phyloP scores from a whole-genome alignment of 2,797 vertebrate genomes.

The Sphenopsis melanotis region DNA sequence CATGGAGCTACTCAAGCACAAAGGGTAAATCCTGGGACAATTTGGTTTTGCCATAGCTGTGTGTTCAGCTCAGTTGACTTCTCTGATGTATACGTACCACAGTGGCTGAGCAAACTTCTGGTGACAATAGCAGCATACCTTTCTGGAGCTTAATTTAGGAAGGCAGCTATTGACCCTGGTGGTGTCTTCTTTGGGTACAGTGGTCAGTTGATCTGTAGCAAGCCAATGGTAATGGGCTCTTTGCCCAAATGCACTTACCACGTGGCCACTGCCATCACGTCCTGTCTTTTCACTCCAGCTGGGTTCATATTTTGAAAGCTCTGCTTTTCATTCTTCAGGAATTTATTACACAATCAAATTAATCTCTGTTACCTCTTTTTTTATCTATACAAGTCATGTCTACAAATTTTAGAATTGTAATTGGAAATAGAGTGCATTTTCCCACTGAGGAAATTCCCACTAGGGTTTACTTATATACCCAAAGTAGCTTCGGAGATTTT shows the following conservation, averaged over 20 bases:
- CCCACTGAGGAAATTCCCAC: background rate
- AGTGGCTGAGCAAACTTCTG: background rate
- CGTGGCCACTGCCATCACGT: accelerated
- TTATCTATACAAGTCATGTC: background rate
- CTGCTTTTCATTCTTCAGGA: background rate
- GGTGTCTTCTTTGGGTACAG: background rate
- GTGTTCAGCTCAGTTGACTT: background rate
- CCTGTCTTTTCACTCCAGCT: background rate
- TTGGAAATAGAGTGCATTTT: background rate
- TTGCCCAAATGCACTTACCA: accelerated
- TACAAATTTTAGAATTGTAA: background rate
- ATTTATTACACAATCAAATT: background rate
- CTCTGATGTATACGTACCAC: accelerated
- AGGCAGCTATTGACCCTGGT: background rate
- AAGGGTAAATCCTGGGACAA: background rate
- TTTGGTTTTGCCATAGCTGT: background rate
- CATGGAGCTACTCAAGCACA: accelerated
- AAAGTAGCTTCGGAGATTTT: background rate
- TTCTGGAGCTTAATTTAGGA: background rate
- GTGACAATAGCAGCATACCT: accelerated
- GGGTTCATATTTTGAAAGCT: background rate
- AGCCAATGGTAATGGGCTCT: accelerated
- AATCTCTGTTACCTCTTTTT: background rate
- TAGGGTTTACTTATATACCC: background rate
- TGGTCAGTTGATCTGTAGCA: background rate